These are phyloP conservation scores for Oasisia sp. DNA, from an alignment of 2,888 invertebrate species.

Conservation along the genomic window DNA sequence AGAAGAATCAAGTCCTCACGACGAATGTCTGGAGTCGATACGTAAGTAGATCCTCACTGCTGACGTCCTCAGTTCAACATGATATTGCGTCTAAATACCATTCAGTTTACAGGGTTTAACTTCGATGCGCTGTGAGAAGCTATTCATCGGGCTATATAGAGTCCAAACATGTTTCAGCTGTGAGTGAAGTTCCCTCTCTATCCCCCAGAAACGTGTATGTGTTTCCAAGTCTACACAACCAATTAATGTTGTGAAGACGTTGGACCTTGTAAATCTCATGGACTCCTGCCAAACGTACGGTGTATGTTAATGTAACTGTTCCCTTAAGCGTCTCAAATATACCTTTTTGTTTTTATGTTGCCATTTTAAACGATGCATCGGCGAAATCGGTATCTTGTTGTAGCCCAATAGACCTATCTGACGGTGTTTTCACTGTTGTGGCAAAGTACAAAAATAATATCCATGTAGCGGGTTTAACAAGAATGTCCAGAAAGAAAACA, in stretches of 20 bases:
- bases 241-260: not conserved
- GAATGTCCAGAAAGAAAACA: too few species aligned
- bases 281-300: not conserved
- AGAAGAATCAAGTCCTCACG: conserved; percentile 65
- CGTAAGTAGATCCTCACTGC: conserved; percentile 52
- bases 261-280: not conserved
- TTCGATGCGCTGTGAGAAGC: not conserved
- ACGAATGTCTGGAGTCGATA: conserved; percentile 65
- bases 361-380: not conserved
- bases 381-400: not conserved
- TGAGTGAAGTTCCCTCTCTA: too few species aligned
- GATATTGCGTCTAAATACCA: not conserved
- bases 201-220: not conserved
- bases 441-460: not conserved
- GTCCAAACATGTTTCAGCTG: not conserved
- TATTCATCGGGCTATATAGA: not conserved
- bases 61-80: not conserved
- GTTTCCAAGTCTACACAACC: not conserved
- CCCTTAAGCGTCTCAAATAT: too few species aligned
- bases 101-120: not conserved
- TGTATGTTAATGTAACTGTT: too few species aligned
- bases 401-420: not conserved
- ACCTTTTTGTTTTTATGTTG: not conserved
- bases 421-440: not conserved
- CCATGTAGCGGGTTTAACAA: not conserved